Evolutionary conservation across 2,888 invertebrate species (phyloP).

Genomic region (Zele albiditarsus): DNA sequence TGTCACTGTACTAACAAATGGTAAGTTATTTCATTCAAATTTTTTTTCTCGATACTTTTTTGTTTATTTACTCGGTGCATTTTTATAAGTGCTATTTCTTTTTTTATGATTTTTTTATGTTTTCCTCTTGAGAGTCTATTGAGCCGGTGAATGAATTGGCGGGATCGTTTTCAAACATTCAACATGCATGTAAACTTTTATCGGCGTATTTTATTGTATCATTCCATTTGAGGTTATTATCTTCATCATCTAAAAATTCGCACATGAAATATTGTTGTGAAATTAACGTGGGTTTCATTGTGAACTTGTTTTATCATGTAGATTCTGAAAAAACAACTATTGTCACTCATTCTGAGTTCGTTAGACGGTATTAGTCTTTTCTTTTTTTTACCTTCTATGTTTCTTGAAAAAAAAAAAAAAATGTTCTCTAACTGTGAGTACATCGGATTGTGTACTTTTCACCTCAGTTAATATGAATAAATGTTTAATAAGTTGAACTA

Average conservation of each 20-base stretch:
- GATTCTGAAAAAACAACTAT: too few relatives aligned
- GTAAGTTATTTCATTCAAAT: background rate
- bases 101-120: background rate
- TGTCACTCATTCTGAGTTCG: too few relatives aligned
- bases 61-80: background rate
- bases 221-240: background rate
- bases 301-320: background rate
- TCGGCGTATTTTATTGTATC: background rate
- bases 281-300: background rate
- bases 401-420: background rate
- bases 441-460: too few relatives aligned
- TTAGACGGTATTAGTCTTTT: background rate
- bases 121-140: background rate
- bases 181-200: background rate
- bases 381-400: background rate
- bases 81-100: background rate
- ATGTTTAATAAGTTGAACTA: background rate
- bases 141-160: background rate
- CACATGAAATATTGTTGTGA: background rate
- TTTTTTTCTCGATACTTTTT: slow-evolving; percentile 5
- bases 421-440: too few relatives aligned
- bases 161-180: background rate
- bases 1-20: background rate
- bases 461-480: too few relatives aligned
- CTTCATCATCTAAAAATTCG: background rate